Evolutionary conservation across 1,140 invertebrate species (phyloP), one percentile per base, ranked within the genome.

Genomic region (Octopus sinensis): DNA sequence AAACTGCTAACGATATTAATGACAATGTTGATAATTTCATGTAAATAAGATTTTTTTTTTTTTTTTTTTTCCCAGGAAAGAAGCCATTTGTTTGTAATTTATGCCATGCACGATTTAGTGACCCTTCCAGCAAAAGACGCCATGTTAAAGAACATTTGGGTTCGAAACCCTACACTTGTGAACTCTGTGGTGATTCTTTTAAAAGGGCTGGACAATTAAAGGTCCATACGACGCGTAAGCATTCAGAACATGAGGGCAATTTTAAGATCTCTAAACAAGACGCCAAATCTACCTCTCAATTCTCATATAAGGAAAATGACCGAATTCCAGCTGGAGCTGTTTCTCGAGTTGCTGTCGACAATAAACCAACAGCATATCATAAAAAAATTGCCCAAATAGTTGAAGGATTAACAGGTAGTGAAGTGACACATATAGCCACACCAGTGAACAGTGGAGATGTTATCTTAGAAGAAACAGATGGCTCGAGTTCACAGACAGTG

Each of bases 31-130:
- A 43, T 43, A 43, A 43, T 43, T 43, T 43, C 30, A 43, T 43
- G 30, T 43, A 43, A 43, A 43, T 80, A 53, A 17, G 13, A 30
- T 53, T 80, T 23, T n/a, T 73, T 73, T 73, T 76, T 71, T 68
- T 77, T n/a, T 80, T 76, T 54, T 81, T 53, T 80, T 54, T 83
- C 82, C 9, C 75, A 87, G 91, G 97, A 0, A 97, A 99, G 88
- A 99, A 99, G 89, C 98, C 98, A 3, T 97, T 97, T 91, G 95
- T 94, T 43, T 99, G 98, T 91, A 97, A 98, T 88, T 94, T 96
- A 17, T 99, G 98, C 91, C 96, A 96, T 0, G 84, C 84, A 52
- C 82, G 81, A 43, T 88, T 87, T 77, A 87, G 82, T 81, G 87
- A 88, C 82, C 80, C 84, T 9, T 88, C 87, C 23, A 88, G 87